Conservation (phyloP, 2,113 vertebrate species). For the Stictonetta naevosa region DNA sequence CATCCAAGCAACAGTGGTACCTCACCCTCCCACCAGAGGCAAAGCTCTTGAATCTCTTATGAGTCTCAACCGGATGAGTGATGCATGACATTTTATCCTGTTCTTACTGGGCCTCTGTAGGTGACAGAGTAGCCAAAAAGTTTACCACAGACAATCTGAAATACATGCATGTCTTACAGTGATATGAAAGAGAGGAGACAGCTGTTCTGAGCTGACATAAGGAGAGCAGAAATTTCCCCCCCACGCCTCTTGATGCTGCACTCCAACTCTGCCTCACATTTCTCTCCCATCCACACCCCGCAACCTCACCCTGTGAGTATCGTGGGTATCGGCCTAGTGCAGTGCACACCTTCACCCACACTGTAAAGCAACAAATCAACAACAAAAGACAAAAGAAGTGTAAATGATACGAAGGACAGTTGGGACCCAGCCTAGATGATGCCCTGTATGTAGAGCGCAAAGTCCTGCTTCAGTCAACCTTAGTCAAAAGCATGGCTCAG, state of each 20-base stretch:
- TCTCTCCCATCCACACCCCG: neutral
- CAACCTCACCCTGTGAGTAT: neutral
- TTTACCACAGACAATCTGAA: neutral
- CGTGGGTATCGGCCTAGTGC: fast-evolving
- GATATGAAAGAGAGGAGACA: neutral
- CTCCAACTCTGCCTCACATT: neutral
- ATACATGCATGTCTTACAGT: neutral
- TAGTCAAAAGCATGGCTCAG: neutral
- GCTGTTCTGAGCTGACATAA: neutral
- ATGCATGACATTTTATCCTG: neutral
- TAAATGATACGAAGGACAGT: neutral
- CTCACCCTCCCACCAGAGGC: neutral
- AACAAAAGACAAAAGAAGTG: neutral
- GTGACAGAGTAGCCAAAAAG: neutral
- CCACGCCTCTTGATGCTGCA: neutral
- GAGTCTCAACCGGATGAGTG: neutral
- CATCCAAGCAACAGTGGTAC: neutral
- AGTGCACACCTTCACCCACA: neutral
- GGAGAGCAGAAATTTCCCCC: neutral
- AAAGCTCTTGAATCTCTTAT: neutral
- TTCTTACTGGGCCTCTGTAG: neutral
- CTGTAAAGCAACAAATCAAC: neutral
- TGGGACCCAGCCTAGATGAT: neutral
- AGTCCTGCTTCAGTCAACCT: neutral
- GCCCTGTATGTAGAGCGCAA: neutral